Evolutionary conservation across 2,113 vertebrate genomes (phyloP).

Genomic region (Xiphophorus couchianus): DNA sequence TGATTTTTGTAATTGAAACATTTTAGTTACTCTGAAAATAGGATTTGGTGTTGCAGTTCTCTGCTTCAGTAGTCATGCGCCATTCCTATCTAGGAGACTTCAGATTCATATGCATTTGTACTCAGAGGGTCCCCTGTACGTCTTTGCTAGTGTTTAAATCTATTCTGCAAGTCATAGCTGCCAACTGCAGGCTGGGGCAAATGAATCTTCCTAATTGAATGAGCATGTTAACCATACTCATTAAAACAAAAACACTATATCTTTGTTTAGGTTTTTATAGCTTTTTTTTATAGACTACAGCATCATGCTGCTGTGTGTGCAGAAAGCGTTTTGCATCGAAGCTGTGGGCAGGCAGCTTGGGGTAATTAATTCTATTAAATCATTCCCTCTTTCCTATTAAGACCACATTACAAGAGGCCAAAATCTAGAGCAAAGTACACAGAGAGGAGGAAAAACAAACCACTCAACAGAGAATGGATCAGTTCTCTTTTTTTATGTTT

Average conservation of each 20-base stretch:
- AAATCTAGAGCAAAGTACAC: constrained; percentile 72
- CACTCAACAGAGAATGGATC: constrained; percentile 66
- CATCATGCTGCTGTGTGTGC: constrained; percentile 52
- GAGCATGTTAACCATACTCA: constrained; percentile 60
- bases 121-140: not conserved
- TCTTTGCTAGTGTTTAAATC: not conserved
- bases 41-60: not conserved
- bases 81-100: not conserved
- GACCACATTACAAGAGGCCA: constrained; percentile 70
- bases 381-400: constrained; percentile 64
- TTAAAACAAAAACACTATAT: constrained; percentile 56
- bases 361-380: constrained; percentile 75
- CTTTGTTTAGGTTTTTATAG: constrained; percentile 57
- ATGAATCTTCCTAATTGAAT: constrained; percentile 63
- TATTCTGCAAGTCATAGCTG: constrained; percentile 43
- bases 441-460: constrained; percentile 74
- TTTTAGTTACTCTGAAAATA: too few species aligned
- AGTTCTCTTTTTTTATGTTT: constrained; percentile 35
- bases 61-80: not conserved
- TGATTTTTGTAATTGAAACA: not conserved
- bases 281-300: constrained; percentile 51
- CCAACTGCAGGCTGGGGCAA: constrained; percentile 34
- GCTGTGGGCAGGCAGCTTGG: constrained; percentile 31
- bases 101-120: not conserved
- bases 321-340: constrained; percentile 44